phyloP scores from a whole-genome alignment of 2,113 vertebrate species.

The Ploceus nigricollis region DNA sequence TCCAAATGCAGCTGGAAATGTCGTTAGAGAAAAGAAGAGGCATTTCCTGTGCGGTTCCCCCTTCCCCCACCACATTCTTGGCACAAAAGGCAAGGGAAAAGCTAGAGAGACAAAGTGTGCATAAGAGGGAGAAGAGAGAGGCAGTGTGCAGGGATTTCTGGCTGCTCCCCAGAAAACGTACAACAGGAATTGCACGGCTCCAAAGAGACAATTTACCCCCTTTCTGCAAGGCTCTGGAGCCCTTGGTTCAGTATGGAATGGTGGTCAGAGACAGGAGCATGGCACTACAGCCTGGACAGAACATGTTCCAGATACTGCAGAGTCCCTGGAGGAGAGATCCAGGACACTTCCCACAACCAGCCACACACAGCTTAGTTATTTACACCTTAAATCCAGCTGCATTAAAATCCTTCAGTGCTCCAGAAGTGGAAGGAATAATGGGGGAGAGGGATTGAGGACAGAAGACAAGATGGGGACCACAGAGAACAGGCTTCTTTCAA shows the following conservation, averaged over 20 bases:
- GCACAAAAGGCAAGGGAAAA: conserved; percentile 65
- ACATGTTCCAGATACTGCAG: not conserved
- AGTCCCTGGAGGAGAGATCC: not conserved
- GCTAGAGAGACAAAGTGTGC: conserved; percentile 51
- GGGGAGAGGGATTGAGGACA: not conserved
- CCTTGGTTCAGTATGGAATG: not conserved
- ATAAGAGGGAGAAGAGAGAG: conserved; percentile 52
- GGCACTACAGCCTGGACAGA: not conserved
- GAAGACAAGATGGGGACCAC: not conserved
- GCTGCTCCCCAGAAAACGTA: conserved; percentile 44
- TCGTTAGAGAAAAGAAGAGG: conserved; percentile 73
- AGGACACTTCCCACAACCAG: not conserved
- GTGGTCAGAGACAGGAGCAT: not conserved
- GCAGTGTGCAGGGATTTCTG: conserved; percentile 64
- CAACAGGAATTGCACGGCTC: conserved; percentile 55
- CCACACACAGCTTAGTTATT: not conserved
- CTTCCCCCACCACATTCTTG: conserved; percentile 74
- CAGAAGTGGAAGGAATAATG: not conserved
- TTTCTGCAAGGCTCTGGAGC: not conserved
- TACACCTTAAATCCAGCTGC: conserved; percentile 22
- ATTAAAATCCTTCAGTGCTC: not conserved
- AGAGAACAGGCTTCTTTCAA: not conserved
- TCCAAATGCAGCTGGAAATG: conserved; percentile 71
- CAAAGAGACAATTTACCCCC: conserved; percentile 17
- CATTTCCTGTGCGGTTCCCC: conserved; percentile 78